phyloP scores from a whole-genome alignment of 1,140 invertebrate species.

The Zaprionus ghesquierei region DNA sequence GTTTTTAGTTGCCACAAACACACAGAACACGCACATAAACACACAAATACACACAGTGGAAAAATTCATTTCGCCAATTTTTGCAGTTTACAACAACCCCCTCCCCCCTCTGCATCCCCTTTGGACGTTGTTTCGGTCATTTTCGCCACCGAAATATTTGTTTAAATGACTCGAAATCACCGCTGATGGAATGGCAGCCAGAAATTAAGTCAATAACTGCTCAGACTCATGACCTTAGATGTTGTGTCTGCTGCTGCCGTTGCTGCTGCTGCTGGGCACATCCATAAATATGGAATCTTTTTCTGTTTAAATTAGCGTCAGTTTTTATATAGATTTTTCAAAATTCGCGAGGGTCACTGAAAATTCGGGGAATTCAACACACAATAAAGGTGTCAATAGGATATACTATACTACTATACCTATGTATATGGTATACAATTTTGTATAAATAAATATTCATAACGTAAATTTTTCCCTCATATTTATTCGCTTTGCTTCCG shows the following conservation, averaged over 20 bases:
- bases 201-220: slow-evolving; percentile 73
- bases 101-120: background rate
- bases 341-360: slow-evolving; percentile 47
- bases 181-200: slow-evolving; percentile 57
- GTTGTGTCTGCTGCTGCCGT: slow-evolving; percentile 16
- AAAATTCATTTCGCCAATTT: slow-evolving; percentile 10
- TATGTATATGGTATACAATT: background rate
- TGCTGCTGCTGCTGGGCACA: slow-evolving; percentile 6
- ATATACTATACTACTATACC: background rate
- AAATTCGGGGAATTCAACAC: slow-evolving; percentile 3
- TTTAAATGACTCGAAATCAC: slow-evolving; percentile 67
- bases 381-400: slow-evolving; percentile 5
- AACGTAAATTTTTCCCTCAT: background rate
- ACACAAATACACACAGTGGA: slow-evolving; percentile 20
- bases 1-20: slow-evolving; percentile 56
- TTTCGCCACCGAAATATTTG: slow-evolving; percentile 35
- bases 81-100: background rate
- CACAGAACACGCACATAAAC: slow-evolving; percentile 54
- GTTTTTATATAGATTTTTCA: slow-evolving; percentile 39
- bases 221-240: slow-evolving; percentile 55
- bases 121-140: background rate
- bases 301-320: slow-evolving; percentile 61
- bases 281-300: slow-evolving; percentile 57
- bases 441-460: background rate
- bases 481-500: too few relatives aligned